A percentile compares a stretch with the other conserved stretches of the same genome.
phyloP scores from a whole-genome alignment of 2,888 invertebrate genomes.

The Drosophila mimetica region DNA sequence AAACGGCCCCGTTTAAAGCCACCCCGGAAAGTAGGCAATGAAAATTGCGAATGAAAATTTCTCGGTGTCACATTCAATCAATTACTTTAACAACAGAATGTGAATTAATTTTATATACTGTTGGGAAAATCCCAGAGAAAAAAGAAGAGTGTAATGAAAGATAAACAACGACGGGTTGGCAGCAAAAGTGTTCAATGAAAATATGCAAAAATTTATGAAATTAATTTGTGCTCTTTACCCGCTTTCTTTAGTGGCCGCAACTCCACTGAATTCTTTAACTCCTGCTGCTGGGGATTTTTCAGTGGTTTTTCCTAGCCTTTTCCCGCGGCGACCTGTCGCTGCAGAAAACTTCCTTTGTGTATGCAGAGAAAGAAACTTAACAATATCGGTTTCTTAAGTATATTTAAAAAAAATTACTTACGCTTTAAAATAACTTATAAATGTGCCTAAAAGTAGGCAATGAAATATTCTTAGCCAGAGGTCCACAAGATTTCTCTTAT shows the following conservation, averaged over 20 bases:
- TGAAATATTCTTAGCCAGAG: no score
- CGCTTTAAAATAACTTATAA: neutral
- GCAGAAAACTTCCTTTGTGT: constrained; percentile 49
- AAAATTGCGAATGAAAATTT: constrained; percentile 13
- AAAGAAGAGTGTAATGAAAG: constrained; percentile 38
- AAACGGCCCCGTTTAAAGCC: constrained; percentile 13
- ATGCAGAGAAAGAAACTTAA: constrained; percentile 19
- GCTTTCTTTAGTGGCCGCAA: constrained; percentile 12
- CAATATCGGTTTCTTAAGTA: neutral
- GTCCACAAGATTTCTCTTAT: neutral
- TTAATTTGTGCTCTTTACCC: constrained; percentile 33
- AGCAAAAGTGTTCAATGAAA: constrained; percentile 2
- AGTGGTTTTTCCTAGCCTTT: constrained; percentile 16
- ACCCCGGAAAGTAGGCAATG: constrained; percentile 60
- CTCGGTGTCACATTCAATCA: constrained; percentile 32
- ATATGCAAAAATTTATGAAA: constrained; percentile 35
- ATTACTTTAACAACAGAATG: constrained; percentile 21
- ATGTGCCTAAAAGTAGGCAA: neutral
- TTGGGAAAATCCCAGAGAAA: neutral
- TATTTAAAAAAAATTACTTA: neutral
- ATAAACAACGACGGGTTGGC: constrained; percentile 17
- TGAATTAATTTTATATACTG: constrained; percentile 11
- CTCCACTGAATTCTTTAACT: constrained; percentile 18
- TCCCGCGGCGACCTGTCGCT: constrained; percentile 16
- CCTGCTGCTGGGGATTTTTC: constrained; percentile 33